phyloP scores from a whole-genome alignment of 2,888 invertebrate species.

The Noctua pronuba region DNA sequence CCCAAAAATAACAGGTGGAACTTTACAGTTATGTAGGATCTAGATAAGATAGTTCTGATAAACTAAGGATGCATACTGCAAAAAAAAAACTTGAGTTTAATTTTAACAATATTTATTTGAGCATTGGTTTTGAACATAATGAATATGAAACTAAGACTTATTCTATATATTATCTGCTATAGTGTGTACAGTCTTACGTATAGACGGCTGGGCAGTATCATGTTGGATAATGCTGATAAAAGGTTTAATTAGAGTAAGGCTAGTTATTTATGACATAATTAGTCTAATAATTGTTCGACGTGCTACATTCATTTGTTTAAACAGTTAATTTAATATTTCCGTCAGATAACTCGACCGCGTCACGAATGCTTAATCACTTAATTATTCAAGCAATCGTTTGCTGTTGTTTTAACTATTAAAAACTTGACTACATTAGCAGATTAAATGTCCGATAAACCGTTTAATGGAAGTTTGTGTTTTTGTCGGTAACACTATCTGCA shows the following conservation, averaged over 20 bases:
- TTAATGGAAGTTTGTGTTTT: slow-evolving; percentile 17
- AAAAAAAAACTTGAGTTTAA: slow-evolving; percentile 15
- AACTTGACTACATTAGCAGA: slow-evolving; percentile 31
- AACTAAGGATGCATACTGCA: background rate
- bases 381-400: background rate
- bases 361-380: background rate
- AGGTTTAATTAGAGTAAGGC: slow-evolving; percentile 14
- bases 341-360: background rate
- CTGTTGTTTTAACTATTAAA: slow-evolving; percentile 22
- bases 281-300: slow-evolving; percentile 35
- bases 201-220: slow-evolving; percentile 39
- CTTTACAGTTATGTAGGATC: slow-evolving; percentile 2
- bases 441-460: slow-evolving; percentile 4
- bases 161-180: slow-evolving; percentile 53
- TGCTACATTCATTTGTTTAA: slow-evolving; percentile 12
- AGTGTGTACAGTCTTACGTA: slow-evolving; percentile 52
- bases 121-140: slow-evolving; percentile 65
- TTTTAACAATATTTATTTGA: slow-evolving; percentile 67
- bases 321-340: slow-evolving; percentile 34
- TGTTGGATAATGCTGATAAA: slow-evolving; percentile 43
- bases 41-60: slow-evolving; percentile 12
- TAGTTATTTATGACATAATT: slow-evolving; percentile 27
- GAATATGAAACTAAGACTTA: slow-evolving; percentile 46
- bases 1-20: slow-evolving; percentile 22
- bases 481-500: slow-evolving; percentile 9